Base-by-base conservation (phyloP, 2,888 invertebrate genomes). In the Sarcophaga variegata region DNA sequence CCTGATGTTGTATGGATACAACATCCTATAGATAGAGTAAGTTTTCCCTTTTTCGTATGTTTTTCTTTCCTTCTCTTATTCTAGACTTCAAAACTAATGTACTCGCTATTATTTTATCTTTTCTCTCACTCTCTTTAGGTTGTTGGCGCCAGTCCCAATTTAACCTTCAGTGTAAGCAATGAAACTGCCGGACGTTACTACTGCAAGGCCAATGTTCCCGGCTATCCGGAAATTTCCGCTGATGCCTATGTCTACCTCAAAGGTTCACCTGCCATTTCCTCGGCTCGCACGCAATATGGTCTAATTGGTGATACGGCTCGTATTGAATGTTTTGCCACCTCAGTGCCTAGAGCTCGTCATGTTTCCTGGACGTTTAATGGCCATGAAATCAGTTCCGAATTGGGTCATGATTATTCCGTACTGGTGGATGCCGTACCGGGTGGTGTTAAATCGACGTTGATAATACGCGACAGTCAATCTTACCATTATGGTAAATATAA, bases 401-500 rank as follows among this genome's bases (percentile, higher is more conserved):
- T 95, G 87, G 96, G 96, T 90, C 95, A 95, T 94, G 96, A 96
- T 90, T 97, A 96, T 90, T 95, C 96, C 0, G 96, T 97, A 88
- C 92, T 96, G 69, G 97, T 97, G 91, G 97, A 97, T 90, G 94
- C 96, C 0, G 95, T 96, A 82, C 95, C 96, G 0, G 97, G 97
- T 76, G 97, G 97, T 3, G 95, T 98, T 63, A 97, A 97, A 93
- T 98, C 97, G 80, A 97, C 97, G n/a, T 94, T 99, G 78, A 96
- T 98, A 90, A 97, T 99, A 89, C 95, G 97, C 76, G 97, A 97
- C 91, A 97, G 98, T 63, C 96, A 96, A 91, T 96, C 96, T 47
- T 95, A 96, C 90, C 98, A 99, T 93, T 99, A 98, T 91, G 98
- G 98, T 67, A 95, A 96, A 89, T 99, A 98, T 94, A 98, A 98